Conservation (phyloP, 2,888 invertebrate genomes). For the Brenthis daphne region DNA sequence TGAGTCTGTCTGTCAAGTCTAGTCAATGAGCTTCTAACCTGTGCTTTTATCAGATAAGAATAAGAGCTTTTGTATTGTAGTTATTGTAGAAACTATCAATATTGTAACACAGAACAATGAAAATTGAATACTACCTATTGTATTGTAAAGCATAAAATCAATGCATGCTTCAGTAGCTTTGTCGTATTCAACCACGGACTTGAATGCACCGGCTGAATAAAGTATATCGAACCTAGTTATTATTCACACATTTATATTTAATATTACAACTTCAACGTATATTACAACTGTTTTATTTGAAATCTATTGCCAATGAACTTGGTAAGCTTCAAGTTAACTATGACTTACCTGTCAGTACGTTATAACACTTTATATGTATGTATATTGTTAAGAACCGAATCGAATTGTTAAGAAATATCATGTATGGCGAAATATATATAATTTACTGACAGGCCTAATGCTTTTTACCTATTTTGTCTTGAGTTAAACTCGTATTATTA, state of each 20-base stretch:
- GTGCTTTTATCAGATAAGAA: slow-evolving; percentile 65
- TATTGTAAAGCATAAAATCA: slow-evolving; percentile 49
- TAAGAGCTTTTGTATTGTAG: slow-evolving; percentile 77
- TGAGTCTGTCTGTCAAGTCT: slow-evolving; percentile 35
- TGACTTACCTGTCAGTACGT: slow-evolving; percentile 8
- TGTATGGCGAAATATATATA: not conserved
- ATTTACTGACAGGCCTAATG: slow-evolving; percentile 14
- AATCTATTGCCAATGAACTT: no score
- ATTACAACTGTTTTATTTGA: not conserved
- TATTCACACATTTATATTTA: slow-evolving; percentile 10
- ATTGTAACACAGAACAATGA: slow-evolving; percentile 51
- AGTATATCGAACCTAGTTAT: slow-evolving; percentile 19
- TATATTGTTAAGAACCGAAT: no score
- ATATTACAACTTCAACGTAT: slow-evolving; percentile 5
- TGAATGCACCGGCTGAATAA: slow-evolving; percentile 41
- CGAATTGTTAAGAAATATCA: not conserved
- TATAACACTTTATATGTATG: not conserved
- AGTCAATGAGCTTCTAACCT: slow-evolving; percentile 69
- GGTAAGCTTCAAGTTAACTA: not conserved
- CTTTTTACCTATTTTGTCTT: not conserved
- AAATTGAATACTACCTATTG: slow-evolving; percentile 43
- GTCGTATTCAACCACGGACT: slow-evolving; percentile 47
- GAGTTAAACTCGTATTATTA: not conserved
- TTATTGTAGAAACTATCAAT: slow-evolving; percentile 59
- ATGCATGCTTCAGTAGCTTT: slow-evolving; percentile 47